phyloP scores from a whole-genome alignment of 2,888 invertebrate species.

The Xiphydria camelus region DNA sequence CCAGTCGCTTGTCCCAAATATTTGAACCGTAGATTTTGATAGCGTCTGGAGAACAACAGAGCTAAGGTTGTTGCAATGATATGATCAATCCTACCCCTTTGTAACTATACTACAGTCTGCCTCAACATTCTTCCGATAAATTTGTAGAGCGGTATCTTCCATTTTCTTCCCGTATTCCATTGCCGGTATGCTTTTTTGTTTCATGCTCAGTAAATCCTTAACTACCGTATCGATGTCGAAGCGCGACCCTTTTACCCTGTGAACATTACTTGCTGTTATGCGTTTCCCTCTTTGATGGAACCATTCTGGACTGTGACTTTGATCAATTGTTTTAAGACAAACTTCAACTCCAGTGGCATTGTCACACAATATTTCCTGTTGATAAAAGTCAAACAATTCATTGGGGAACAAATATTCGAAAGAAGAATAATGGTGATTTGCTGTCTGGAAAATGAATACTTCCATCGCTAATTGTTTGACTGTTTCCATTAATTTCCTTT shows the following conservation, averaged over 20 bases:
- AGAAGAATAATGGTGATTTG: constrained; percentile 11
- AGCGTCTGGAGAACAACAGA: constrained; percentile 26
- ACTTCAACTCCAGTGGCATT: constrained; percentile 10
- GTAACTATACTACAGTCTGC: constrained; percentile 17
- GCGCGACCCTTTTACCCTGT: constrained; percentile 21
- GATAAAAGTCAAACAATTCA: constrained; percentile 18
- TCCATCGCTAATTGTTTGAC: constrained; percentile 14
- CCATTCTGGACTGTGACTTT: constrained; percentile 17
- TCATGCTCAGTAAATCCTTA: constrained; percentile 14
- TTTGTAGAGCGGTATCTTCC: constrained; percentile 18
- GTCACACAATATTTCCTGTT: constrained; percentile 18
- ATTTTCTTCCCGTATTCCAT: constrained; percentile 25
- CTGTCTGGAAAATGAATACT: constrained; percentile 14
- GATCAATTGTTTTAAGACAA: constrained; percentile 18
- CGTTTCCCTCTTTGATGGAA: constrained; percentile 16
- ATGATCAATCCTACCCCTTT: constrained; percentile 27
- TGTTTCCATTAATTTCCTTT: constrained; percentile 9
- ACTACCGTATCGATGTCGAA: constrained; percentile 23
- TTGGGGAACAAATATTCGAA: constrained; percentile 9
- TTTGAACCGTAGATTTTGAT: constrained; percentile 19
- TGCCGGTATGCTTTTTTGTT: constrained; percentile 13
- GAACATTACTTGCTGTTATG: constrained; percentile 25
- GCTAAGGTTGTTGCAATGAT: constrained; percentile 21
- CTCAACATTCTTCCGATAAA: constrained; percentile 20
- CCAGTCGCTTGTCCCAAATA: constrained; percentile 24